Conservation (phyloP, 2,797 vertebrate species). For the Hydrolagus colliei region DNA sequence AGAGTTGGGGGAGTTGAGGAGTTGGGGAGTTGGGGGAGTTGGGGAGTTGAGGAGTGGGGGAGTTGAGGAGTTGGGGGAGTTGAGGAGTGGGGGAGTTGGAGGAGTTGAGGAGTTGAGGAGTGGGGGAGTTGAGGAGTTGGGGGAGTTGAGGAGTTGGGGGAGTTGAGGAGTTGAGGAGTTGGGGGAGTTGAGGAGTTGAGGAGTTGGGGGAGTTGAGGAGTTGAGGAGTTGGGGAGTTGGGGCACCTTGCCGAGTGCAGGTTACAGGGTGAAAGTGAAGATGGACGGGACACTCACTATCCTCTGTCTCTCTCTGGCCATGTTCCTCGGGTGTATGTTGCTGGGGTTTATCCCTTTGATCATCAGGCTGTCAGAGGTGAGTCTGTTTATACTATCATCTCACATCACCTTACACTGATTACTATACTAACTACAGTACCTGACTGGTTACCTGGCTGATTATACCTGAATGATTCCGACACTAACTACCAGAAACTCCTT, state of each 20-base stretch:
- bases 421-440: no score
- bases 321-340: slow-evolving; percentile 63
- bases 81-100: no score
- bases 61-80: neutral
- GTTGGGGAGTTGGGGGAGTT: slow-evolving; percentile 21
- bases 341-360: slow-evolving; percentile 63
- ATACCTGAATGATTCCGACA: no score
- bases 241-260: neutral
- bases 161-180: slow-evolving; percentile 20
- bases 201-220: slow-evolving; percentile 30
- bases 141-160: slow-evolving; percentile 27
- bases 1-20: slow-evolving; percentile 23
- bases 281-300: slow-evolving; percentile 61
- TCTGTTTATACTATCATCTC: no score
- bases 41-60: slow-evolving; percentile 2
- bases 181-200: neutral
- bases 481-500: no score
- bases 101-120: slow-evolving; percentile 11
- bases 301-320: slow-evolving; percentile 60
- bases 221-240: slow-evolving; percentile 6
- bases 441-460: no score
- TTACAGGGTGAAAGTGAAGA: slow-evolving; percentile 35
- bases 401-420: no score
- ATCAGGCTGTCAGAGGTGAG: slow-evolving; percentile 64
- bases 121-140: neutral